Evolutionary conservation across 2,888 invertebrate species (phyloP), one percentile per base, ranked within the genome.

Genomic region (Synergus laeviventris): DNA sequence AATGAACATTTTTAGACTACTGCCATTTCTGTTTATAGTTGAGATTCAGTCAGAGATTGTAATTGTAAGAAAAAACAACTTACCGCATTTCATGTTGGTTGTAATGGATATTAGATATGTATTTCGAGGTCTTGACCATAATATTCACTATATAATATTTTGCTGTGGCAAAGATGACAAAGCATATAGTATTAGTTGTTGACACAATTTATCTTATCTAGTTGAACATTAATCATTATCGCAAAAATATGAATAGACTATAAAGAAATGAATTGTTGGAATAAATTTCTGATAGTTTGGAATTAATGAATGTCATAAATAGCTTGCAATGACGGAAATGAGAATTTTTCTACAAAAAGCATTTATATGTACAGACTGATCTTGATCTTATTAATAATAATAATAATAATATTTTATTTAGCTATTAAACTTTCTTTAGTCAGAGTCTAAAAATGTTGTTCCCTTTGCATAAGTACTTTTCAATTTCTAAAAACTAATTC

Each of bases 71-170:
- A 66, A 42, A 66, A 42, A 16, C 42, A 64, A 45, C 70, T 70
- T 49, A 70, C 70, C 70, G 31, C 70, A 70, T 70, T 66, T 16
- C 45, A 66, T 21, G 45, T 66, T 49, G 49, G 49, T 70, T 70
- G 49, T 39, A 70, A 61, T 45, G n/a, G 70, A 70, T 70, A 70
- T 49, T 45, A 24, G 45, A 70, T 70, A 70, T 12, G 31, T 49
- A 45, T 70, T 70, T 45, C 70, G 70, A 70, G 70, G 70, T 70
- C 70, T 49, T n/a, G 49, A 70, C 70, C 70, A 70, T 70, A 70
- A 70, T 49, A 70, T 31, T 70, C 70, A 42, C 24, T 31, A 21
- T 39, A 39, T 64, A 45, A 70, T 49, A 31, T 24, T 70, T 70
- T 31, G 3, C 21, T 21, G 39, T 60, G 14, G 14, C 60, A 60